Evolutionary conservation across 2,797 vertebrate species (phyloP).

Genomic region (Girardinus metallicus): DNA sequence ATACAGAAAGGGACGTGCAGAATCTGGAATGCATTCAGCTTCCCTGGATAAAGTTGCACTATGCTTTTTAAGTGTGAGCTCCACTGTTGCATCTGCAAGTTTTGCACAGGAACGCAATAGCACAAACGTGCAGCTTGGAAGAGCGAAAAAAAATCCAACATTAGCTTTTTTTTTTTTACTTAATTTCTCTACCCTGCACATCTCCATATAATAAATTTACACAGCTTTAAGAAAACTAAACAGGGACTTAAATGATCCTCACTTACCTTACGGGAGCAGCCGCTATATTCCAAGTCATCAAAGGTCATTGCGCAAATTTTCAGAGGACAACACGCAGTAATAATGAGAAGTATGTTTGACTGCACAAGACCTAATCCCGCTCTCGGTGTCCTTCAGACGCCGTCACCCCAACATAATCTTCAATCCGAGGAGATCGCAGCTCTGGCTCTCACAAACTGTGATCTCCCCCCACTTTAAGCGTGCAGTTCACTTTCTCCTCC

Average conservation of each 20-base stretch:
- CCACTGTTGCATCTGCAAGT: neutral
- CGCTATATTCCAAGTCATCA: constrained; percentile 69
- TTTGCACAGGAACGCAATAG: neutral
- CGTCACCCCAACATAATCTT: constrained; percentile 69
- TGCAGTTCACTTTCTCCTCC: constrained; percentile 57
- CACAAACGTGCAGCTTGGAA: constrained; percentile 39
- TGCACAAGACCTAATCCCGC: constrained; percentile 70
- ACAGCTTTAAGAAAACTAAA: constrained; percentile 2
- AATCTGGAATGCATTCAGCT: constrained; percentile 21
- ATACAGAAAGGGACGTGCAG: constrained; percentile 1
- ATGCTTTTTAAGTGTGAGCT: neutral
- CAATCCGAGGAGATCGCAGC: constrained; percentile 57
- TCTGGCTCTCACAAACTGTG: constrained; percentile 36
- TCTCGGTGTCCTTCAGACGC: constrained; percentile 73
- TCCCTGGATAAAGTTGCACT: constrained; percentile 8
- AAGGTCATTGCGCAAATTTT: constrained; percentile 74
- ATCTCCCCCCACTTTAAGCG: constrained; percentile 46
- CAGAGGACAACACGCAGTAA: constrained; percentile 55
- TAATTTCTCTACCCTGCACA: constrained; percentile 1
- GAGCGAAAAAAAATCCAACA: neutral
- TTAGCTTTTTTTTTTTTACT: neutral
- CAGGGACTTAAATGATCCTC: neutral
- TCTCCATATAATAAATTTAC: constrained; percentile 37
- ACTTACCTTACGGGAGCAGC: constrained; percentile 68
- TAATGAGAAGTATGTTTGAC: constrained; percentile 62